Conservation (phyloP, 2,113 vertebrate genomes). For the Dinomys branickii region DNA sequence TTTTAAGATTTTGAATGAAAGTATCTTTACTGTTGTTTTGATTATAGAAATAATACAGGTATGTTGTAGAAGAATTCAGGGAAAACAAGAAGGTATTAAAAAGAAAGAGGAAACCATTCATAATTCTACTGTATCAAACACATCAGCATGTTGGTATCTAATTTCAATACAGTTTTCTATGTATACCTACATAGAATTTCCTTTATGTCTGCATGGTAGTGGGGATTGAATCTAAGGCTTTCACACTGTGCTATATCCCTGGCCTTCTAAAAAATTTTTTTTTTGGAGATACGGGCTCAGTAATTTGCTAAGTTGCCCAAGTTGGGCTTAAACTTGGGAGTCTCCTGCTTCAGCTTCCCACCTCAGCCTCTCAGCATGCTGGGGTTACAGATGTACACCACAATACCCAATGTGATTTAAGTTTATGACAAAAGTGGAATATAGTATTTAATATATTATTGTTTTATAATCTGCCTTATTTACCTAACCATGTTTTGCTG, state of each 20-base stretch:
- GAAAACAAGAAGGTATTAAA: slow-evolving; percentile 35
- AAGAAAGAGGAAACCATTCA: not conserved
- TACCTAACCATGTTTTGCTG: slow-evolving; percentile 1
- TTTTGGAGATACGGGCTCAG: not conserved
- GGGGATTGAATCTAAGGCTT: not conserved
- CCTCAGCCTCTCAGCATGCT: not conserved
- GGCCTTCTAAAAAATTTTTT: not conserved
- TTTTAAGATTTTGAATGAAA: not conserved
- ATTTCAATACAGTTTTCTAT: slow-evolving; percentile 3
- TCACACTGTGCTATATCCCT: not conserved
- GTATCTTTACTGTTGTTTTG: not conserved
- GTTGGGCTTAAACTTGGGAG: not conserved
- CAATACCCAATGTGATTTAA: not conserved
- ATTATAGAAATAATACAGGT: not conserved
- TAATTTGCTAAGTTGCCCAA: not conserved
- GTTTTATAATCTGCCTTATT: slow-evolving; percentile 20
- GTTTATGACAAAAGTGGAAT: slow-evolving; percentile 27
- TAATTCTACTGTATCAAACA: not conserved
- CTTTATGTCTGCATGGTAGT: not conserved
- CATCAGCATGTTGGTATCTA: not conserved
- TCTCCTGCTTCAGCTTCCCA: not conserved
- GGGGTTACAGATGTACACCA: not conserved
- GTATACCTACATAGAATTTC: not conserved
- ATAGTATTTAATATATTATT: not conserved
- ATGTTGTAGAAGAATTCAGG: slow-evolving; percentile 13